Base-by-base conservation (phyloP, 2,113 vertebrate species). In the Triplophysa dalaica region DNA sequence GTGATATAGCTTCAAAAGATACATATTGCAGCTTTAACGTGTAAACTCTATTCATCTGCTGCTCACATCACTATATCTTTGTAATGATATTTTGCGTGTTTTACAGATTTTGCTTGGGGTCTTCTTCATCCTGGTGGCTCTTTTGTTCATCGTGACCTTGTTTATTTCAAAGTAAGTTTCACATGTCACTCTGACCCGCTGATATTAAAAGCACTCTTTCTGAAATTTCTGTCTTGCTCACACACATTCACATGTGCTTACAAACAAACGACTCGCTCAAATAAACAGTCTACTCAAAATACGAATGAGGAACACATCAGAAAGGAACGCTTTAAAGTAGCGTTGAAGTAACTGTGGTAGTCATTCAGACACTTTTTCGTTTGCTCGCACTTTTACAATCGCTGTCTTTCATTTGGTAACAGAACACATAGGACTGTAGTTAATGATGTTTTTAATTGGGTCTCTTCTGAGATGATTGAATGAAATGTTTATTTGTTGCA, bases 151-250 rank as follows among this genome's bases (percentile, higher is more conserved):
- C 12, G 86, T 98, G 64, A 95, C 96, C 79, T 92, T 99, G 54
- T 99, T 99, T 84, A 92, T 99, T 88, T 99, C 98, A 82, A 99
- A 98, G 98, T 99, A 94, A 96, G 97, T 95, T 81, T 5, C n/a
- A 17, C 77, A 79, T 81, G 38, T 75, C 19, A 68, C 70, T 38
- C 45, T 29, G 66, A 26, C 12, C 17, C 16, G 68, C 22, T 13
- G 19, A 9, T 19, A 8, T 1, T n/a, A 9, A 45, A 24, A 29
- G 29, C 56, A 76, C 33, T 21, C 16, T n/a, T 10, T 9, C 19
- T 14, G 8, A n/a, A 56, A 56, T 58, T 2, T 21, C 17, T 56
- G 16, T 56, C 0, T 5, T 50, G 48, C 29, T 29, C 29, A 29
- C 29, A 29, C 29, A 29, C 0, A 29, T 29, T 13, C 9, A 10